phyloP scores from a whole-genome alignment of 2,888 invertebrate species.

The Euclidia mi region DNA sequence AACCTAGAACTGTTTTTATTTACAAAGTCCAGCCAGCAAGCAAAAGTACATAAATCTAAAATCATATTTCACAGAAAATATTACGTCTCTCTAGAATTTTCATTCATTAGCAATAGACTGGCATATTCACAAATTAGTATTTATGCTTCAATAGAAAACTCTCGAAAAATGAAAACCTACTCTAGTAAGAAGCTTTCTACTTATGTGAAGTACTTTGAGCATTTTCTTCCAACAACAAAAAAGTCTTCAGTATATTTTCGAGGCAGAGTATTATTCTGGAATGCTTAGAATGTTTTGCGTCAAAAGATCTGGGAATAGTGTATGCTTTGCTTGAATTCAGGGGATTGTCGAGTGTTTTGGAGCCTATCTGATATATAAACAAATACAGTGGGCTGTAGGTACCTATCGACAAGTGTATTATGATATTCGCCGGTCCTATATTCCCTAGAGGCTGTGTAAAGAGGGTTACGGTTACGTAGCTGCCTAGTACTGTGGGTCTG shows the following conservation, averaged over 20 bases:
- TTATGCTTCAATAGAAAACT: constrained; percentile 1
- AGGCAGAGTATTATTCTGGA: not conserved
- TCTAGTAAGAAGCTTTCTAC: not conserved
- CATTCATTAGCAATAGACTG: not conserved
- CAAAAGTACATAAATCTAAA: not conserved
- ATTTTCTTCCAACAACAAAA: constrained; percentile 6
- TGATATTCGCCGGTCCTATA: constrained; percentile 28
- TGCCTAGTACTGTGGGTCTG: not conserved
- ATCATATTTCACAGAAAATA: constrained; percentile 1
- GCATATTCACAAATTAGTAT: constrained; percentile 1
- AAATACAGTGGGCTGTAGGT: constrained; percentile 33
- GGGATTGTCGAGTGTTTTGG: not conserved
- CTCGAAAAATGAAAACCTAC: constrained; percentile 2
- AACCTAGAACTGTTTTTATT: not conserved
- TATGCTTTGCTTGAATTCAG: not conserved
- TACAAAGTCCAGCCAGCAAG: not conserved
- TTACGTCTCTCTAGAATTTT: constrained; percentile 1
- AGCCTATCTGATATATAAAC: constrained; percentile 8
- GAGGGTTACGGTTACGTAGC: constrained; percentile 3
- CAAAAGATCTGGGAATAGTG: not conserved
- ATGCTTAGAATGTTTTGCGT: not conserved
- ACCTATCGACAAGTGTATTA: constrained; percentile 28
- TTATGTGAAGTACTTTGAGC: constrained; percentile 7
- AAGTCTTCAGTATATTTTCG: constrained; percentile 7
- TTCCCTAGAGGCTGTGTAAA: constrained; percentile 25